Base-by-base conservation (phyloP, 1,140 invertebrate species). In the Lordiphosa collinella region DNA sequence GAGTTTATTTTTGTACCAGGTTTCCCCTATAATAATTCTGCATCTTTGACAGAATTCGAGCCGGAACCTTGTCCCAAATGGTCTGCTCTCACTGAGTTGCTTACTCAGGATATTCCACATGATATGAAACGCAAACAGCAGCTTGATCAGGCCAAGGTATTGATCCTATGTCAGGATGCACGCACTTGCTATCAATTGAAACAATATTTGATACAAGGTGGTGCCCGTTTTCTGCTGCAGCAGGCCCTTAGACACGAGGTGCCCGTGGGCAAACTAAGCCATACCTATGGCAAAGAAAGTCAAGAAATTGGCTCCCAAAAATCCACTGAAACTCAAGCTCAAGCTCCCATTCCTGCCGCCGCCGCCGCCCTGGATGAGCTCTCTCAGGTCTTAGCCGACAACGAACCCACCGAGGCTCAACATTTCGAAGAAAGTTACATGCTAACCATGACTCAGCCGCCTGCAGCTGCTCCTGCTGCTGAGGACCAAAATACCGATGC, bases 61-160 rank as follows among this genome's bases (percentile, higher is more conserved):
- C 94, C 96, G 32, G 96, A 99, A 90, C 90, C 92, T 13, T 95
- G 94, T 89, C 96, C 97, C 8, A 99, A 99, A 90, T 99, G 97
- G 97, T 90, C 92, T 70, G 93, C 93, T 12, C 89, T 98, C 7
- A 92, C 89, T 38, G 95, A 97, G 90, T 91, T 97, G 57, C 87
- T 98, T n/a, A 88, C 91, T 57, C 75, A 91, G 6, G 96, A 97
- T 90, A 95, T 98, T 72, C 93, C 93, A n/a, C 87, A 90, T 11
- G 91, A 94, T 87, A 91, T 92, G 53, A 92, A 91, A 64, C 49
- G 63, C 0, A 56, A 57, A 0, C 18, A 35, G 0, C 70, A 60
- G 4, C 5, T 55, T 10, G 55, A 85, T 70, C 90, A 89, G 9
- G 90, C 90, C 7, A 94, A 94, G 90, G 93, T 98, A 63, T 88